Evolutionary conservation across 2,113 vertebrate species (phyloP).

Genomic region (Varanus salvator): DNA sequence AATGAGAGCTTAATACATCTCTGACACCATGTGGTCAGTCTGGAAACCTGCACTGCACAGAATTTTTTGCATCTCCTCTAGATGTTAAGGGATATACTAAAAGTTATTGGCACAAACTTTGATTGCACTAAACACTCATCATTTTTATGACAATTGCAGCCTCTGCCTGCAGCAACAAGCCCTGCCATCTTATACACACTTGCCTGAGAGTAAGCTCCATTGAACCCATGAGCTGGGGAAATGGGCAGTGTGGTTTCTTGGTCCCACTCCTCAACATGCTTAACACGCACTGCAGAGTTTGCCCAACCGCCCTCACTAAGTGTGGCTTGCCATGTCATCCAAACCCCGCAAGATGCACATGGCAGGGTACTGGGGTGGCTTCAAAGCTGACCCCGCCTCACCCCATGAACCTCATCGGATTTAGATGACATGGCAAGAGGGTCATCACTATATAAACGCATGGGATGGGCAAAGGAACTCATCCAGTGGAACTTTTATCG

Average conservation of each 20-base stretch:
- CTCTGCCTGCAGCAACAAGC: slow-evolving; percentile 25
- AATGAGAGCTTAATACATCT: background rate
- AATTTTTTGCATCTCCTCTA: background rate
- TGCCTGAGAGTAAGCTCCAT: background rate
- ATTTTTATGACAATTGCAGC: slow-evolving; percentile 21
- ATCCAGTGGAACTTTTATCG: background rate
- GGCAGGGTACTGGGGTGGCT: too few relatives aligned
- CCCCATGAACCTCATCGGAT: too few relatives aligned
- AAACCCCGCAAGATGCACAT: too few relatives aligned
- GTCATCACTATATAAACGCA: too few relatives aligned
- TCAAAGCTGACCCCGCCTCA: too few relatives aligned
- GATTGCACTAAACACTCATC: background rate
- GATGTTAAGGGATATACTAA: background rate
- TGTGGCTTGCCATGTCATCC: too few relatives aligned
- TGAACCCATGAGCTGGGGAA: background rate
- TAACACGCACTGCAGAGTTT: too few relatives aligned
- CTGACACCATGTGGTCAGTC: slow-evolving; percentile 51
- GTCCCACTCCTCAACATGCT: too few relatives aligned
- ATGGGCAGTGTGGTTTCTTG: too few relatives aligned
- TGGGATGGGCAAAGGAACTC: too few relatives aligned
- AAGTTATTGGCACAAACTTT: background rate
- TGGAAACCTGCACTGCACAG: slow-evolving; percentile 15
- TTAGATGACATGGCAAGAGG: too few relatives aligned
- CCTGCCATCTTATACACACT: background rate
- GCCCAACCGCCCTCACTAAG: too few relatives aligned